Conservation (phyloP, 1,140 invertebrate genomes). For the Drosophila ercepeae region DNA sequence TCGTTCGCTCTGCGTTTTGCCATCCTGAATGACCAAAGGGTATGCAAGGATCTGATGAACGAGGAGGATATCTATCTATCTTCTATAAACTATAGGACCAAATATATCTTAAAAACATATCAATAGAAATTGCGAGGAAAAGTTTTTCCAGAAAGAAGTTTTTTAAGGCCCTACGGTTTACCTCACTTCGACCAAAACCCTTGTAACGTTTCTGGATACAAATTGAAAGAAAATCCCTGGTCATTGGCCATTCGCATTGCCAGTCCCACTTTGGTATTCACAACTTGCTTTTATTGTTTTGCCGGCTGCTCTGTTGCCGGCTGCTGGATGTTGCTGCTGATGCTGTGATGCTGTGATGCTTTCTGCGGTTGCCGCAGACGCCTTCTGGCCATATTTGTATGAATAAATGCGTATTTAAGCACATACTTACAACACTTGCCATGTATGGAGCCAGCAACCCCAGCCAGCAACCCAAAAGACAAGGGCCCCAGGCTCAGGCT, state of each 20-base stretch:
- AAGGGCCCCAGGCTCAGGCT: conserved; percentile 28
- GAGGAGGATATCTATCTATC: neutral
- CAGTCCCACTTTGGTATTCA: neutral
- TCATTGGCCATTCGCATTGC: neutral
- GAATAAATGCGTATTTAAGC: conserved; percentile 82
- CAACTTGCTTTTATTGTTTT: conserved; percentile 73
- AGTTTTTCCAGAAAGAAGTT: neutral
- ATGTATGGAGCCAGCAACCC: conserved; percentile 61
- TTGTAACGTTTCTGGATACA: neutral
- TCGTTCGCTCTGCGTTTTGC: conserved; percentile 60
- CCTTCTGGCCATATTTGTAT: conserved; percentile 79
- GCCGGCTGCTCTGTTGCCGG: conserved; percentile 48
- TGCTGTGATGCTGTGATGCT: conserved; percentile 44
- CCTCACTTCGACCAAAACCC: neutral
- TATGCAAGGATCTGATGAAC: conserved; percentile 9
- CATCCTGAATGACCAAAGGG: conserved; percentile 41
- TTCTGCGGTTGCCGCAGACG: conserved; percentile 56
- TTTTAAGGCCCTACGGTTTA: neutral
- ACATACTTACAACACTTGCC: conserved; percentile 82
- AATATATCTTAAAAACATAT: too few species aligned
- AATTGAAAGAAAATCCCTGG: neutral
- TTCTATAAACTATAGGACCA: too few species aligned
- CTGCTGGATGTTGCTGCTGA: conserved; percentile 27
- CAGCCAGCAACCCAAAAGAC: conserved; percentile 41
- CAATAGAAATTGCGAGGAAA: neutral